phyloP scores from a whole-genome alignment of 2,888 invertebrate species.

The Bimastos eiseni region DNA sequence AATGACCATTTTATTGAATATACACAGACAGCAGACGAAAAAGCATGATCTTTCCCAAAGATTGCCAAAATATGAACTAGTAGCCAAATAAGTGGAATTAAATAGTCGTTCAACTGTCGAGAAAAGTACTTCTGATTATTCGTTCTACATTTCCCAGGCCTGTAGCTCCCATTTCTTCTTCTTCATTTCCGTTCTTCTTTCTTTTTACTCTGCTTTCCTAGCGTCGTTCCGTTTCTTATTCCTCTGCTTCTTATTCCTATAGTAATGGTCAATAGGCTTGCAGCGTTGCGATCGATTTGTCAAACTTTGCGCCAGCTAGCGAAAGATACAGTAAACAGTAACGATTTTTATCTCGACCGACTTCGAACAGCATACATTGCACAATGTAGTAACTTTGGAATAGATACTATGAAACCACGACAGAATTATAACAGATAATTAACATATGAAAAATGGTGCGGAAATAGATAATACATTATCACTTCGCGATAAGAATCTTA shows the following conservation, averaged over 20 bases:
- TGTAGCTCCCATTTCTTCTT: not conserved
- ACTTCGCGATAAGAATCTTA: too few species aligned
- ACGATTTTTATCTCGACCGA: not conserved
- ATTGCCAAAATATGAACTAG: not conserved
- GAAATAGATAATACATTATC: too few species aligned
- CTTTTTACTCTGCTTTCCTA: not conserved
- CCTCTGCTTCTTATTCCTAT: not conserved
- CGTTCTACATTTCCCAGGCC: not conserved
- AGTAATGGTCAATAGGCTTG: not conserved
- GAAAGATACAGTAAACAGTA: not conserved
- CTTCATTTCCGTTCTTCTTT: not conserved
- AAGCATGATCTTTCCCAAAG: too few species aligned
- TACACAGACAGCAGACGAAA: too few species aligned
- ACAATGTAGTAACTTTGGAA: not conserved
- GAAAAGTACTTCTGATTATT: not conserved
- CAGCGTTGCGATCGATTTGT: not conserved
- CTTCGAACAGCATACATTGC: not conserved
- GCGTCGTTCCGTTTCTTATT: not conserved
- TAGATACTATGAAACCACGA: not conserved
- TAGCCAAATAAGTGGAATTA: not conserved
- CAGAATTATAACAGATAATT: not conserved
- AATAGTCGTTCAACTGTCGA: not conserved
- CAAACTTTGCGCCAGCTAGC: not conserved
- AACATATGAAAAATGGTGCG: too few species aligned
- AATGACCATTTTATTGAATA: too few species aligned